Evolutionary conservation across 2,113 vertebrate species (phyloP).

Genomic region (Microtus ochrogaster): DNA sequence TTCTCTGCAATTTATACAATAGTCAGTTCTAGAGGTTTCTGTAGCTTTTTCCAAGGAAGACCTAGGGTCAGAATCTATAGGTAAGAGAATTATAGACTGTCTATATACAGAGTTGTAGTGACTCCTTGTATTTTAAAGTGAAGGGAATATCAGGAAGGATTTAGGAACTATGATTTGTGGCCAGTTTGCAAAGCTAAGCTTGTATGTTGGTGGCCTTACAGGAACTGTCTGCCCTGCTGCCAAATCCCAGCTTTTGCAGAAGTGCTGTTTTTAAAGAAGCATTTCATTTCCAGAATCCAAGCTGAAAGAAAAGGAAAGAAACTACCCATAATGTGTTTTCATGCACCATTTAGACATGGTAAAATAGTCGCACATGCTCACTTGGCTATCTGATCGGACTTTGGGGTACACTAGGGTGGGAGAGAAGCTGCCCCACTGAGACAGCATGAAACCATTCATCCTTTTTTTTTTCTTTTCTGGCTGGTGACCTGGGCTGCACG

Average conservation of each 20-base stretch:
- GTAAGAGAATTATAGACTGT: background rate
- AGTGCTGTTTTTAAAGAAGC: background rate
- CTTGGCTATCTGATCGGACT: background rate
- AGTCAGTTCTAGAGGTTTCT: background rate
- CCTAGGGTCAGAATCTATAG: background rate
- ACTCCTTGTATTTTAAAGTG: background rate
- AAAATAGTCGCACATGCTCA: background rate
- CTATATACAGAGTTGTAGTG: background rate
- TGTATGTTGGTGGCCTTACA: fast-evolving
- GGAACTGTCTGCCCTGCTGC: background rate
- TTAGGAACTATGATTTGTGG: background rate
- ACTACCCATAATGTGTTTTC: background rate
- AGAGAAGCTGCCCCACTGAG: background rate
- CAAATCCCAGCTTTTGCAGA: background rate
- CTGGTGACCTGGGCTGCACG: background rate
- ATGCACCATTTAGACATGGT: background rate
- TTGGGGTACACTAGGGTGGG: background rate
- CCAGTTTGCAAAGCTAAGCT: background rate
- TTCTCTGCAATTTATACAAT: background rate
- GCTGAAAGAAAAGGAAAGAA: background rate
- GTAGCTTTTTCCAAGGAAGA: background rate
- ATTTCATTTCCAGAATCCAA: background rate
- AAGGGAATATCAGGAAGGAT: background rate
- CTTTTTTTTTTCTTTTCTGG: background rate
- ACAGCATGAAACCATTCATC: background rate